Conservation (phyloP, 2,888 invertebrate species). For the Rosalia funebris region DNA sequence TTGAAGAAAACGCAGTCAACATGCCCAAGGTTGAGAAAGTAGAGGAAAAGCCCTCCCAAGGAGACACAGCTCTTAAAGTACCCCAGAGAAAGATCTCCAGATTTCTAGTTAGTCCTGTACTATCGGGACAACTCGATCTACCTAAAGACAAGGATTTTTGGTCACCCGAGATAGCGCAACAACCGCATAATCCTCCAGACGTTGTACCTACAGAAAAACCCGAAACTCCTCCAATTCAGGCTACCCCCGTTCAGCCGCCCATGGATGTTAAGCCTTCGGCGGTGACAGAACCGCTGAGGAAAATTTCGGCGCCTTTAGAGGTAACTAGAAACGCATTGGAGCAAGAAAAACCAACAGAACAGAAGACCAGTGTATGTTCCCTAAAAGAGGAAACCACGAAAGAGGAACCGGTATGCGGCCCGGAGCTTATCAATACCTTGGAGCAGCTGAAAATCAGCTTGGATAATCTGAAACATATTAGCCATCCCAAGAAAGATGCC, state of each 20-base stretch:
- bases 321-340: slow-evolving; percentile 42
- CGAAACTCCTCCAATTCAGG: slow-evolving; percentile 18
- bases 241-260: slow-evolving; percentile 23
- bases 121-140: slow-evolving; percentile 67
- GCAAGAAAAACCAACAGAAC: slow-evolving; percentile 49
- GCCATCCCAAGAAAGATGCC: slow-evolving; percentile 61
- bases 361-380: slow-evolving; percentile 52
- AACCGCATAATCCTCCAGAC: slow-evolving; percentile 39
- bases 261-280: slow-evolving; percentile 29
- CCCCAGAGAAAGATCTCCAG: slow-evolving; percentile 79
- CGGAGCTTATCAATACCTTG: slow-evolving; percentile 67
- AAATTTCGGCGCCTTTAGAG: slow-evolving; percentile 54
- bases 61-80: slow-evolving; percentile 54
- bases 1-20: slow-evolving; percentile 31
- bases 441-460: slow-evolving; percentile 70
- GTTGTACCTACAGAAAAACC: slow-evolving; percentile 30
- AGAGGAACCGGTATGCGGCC: slow-evolving; percentile 62
- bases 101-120: slow-evolving; percentile 84
- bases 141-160: slow-evolving; percentile 60
- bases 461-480: slow-evolving; percentile 68
- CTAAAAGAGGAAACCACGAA: slow-evolving; percentile 52
- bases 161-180: slow-evolving; percentile 21
- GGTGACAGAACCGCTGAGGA: slow-evolving; percentile 45
- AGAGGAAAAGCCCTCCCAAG: slow-evolving; percentile 43
- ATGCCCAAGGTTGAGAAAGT: slow-evolving; percentile 13